Evolutionary conservation across 2,797 vertebrate genomes (phyloP).

Genomic region (Bradypus variegatus): DNA sequence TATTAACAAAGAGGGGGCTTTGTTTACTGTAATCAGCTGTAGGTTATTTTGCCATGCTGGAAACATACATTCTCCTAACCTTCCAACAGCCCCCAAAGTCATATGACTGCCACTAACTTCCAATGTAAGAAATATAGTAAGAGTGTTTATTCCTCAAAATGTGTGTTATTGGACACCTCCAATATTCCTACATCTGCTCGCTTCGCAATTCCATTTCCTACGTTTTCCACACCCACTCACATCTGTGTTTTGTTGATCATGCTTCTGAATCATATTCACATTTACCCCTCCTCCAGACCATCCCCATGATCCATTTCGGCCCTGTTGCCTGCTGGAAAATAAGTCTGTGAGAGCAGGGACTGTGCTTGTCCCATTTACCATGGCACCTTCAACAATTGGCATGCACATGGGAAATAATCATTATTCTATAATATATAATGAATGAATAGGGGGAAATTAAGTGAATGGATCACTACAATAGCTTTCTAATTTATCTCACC

Average conservation of each 20-base stretch:
- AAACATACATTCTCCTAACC: background rate
- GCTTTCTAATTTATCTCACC: background rate
- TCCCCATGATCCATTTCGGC: background rate
- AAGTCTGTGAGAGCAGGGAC: background rate
- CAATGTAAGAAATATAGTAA: background rate
- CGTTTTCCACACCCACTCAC: background rate
- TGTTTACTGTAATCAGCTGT: background rate
- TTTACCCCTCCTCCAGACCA: background rate
- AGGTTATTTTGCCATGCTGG: background rate
- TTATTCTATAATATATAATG: background rate
- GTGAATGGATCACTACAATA: background rate
- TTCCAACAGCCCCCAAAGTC: background rate
- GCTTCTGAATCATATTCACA: background rate
- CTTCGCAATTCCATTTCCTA: too few relatives aligned
- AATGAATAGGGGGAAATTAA: background rate
- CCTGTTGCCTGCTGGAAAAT: background rate
- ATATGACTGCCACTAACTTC: background rate
- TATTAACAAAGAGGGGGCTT: background rate
- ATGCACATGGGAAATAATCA: background rate
- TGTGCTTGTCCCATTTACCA: too few relatives aligned
- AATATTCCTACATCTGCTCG: background rate
- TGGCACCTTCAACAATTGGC: background rate
- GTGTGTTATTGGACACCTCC: background rate
- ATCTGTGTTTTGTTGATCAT: background rate
- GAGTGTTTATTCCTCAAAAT: background rate